Percentiles rank a stretch among this genome's conserved stretches.
Conservation (phyloP, 2,888 invertebrate species). For the Clunio marinus region DNA sequence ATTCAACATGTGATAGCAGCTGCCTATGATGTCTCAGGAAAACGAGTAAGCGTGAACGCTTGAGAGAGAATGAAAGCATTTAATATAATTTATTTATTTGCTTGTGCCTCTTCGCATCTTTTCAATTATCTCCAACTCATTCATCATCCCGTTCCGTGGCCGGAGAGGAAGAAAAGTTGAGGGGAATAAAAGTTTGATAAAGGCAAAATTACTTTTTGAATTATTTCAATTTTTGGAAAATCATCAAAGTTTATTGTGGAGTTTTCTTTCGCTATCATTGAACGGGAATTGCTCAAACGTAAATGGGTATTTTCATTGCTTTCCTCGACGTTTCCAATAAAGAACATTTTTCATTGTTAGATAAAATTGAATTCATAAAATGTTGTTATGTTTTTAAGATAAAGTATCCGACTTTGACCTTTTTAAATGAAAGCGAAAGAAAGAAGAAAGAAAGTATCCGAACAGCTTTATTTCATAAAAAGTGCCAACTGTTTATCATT, state of each 20-base stretch:
- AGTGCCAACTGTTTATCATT: too few relatives aligned
- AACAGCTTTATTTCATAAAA: too few relatives aligned
- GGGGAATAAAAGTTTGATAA: neutral
- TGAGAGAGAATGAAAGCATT: neutral
- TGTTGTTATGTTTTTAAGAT: too few relatives aligned
- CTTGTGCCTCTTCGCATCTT: neutral
- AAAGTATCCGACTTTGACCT: too few relatives aligned
- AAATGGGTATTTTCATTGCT: too few relatives aligned
- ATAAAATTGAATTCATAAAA: neutral
- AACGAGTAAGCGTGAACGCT: neutral
- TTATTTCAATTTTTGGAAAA: neutral
- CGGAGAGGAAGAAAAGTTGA: neutral
- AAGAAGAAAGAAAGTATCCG: too few relatives aligned
- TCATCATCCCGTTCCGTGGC: neutral
- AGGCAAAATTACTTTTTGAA: neutral
- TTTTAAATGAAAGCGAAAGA: too few relatives aligned
- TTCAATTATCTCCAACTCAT: neutral
- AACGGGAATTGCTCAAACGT: too few relatives aligned
- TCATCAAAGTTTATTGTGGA: neutral
- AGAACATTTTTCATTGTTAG: neutral
- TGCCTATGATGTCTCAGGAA: neutral
- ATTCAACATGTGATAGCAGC: neutral
- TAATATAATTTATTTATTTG: neutral
- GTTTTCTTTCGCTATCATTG: neutral
- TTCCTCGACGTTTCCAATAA: neutral